Evolutionary conservation across 2,888 invertebrate species (phyloP).

Genomic region (Dioctria rufipes): DNA sequence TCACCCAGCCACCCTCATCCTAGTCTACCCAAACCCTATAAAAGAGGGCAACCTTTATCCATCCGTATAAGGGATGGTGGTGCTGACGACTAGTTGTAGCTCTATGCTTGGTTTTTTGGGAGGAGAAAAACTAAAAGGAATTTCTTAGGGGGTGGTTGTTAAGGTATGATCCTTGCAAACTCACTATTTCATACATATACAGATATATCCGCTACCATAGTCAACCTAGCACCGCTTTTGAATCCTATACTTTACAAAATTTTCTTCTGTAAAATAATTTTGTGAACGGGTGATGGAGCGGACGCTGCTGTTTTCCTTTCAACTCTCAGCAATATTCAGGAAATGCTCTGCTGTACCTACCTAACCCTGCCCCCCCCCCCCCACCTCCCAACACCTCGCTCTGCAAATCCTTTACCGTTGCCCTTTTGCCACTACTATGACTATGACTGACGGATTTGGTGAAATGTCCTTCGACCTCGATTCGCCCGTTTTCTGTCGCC

Average conservation of each 20-base stretch:
- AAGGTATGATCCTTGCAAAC: constrained; percentile 16
- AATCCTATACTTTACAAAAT: constrained; percentile 23
- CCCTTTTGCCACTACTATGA: not conserved
- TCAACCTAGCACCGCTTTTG: not conserved
- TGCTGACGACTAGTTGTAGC: constrained; percentile 1
- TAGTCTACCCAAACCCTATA: not conserved
- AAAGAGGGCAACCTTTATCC: not conserved
- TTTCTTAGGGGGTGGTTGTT: not conserved
- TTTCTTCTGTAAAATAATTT: constrained; percentile 23
- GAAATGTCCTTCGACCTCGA: not conserved
- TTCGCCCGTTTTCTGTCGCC: not conserved
- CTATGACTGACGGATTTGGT: constrained; percentile 23
- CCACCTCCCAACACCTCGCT: not conserved
- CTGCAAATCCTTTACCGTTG: no score
- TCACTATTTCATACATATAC: constrained; percentile 10
- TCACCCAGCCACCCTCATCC: not conserved
- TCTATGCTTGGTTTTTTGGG: not conserved
- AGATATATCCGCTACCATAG: not conserved
- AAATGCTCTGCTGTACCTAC: constrained; percentile 14
- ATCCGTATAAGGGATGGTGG: not conserved
- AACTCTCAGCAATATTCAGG: not conserved
- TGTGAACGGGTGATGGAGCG: not conserved
- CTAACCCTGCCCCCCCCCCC: not conserved
- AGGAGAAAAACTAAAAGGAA: not conserved
- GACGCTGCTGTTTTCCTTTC: not conserved